These are phyloP conservation scores for Aselliscus stoliczkanus DNA, from an alignment of 2,797 vertebrate genomes.

Conservation along the genomic window DNA sequence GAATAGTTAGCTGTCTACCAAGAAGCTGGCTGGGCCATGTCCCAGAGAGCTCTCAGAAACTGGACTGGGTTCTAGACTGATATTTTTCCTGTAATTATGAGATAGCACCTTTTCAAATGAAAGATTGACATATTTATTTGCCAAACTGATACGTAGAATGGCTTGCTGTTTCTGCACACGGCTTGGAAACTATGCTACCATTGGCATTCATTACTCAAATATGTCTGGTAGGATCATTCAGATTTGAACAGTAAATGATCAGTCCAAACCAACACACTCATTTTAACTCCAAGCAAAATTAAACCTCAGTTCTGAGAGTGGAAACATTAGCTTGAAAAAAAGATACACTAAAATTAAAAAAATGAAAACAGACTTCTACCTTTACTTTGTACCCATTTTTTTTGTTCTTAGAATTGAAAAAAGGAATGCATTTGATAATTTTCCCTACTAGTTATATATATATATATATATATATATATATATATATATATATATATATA, in stretches of 20 bases:
- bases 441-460: neutral
- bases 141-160: neutral
- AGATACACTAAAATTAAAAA: neutral
- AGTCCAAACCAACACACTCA: neutral
- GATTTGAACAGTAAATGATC: neutral
- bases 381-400: neutral
- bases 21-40: neutral
- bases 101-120: neutral
- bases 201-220: neutral
- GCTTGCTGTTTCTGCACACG: neutral
- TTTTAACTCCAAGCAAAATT: neutral
- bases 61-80: neutral
- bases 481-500: neutral
- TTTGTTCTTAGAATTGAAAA: neutral
- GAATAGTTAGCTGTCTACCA: neutral
- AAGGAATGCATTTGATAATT: neutral
- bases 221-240: neutral
- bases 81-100: neutral
- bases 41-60: neutral
- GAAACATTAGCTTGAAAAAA: neutral
- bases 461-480: neutral
- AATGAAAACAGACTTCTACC: neutral
- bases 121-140: neutral
- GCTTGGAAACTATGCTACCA: neutral
- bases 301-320: neutral